These are phyloP conservation scores for Pelmatolapia mariae DNA, from an alignment of 2,113 vertebrate genomes.

Conservation along the genomic window DNA sequence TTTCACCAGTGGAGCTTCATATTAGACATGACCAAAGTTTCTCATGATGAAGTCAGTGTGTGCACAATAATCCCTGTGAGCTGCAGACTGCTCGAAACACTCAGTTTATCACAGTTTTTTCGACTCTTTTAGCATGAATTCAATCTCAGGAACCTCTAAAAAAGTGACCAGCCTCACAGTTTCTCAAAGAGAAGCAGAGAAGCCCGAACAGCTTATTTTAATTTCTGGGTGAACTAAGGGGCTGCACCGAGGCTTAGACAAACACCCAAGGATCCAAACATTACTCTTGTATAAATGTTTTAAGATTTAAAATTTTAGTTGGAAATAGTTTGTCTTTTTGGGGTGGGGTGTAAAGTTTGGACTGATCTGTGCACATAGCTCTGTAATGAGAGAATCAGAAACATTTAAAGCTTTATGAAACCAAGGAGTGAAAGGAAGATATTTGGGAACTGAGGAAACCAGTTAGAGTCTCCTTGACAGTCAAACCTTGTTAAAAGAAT, in stretches of 20 bases:
- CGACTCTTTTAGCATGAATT: accelerated
- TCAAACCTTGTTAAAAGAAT: background rate
- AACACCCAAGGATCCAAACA: background rate
- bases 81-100: background rate
- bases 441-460: background rate
- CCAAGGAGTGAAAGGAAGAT: background rate
- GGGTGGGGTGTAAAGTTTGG: background rate
- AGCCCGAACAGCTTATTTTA: background rate
- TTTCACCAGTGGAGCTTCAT: background rate
- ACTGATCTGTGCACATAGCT: background rate
- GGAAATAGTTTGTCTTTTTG: background rate
- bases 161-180: background rate
- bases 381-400: background rate
- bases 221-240: background rate
- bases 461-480: background rate
- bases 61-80: background rate
- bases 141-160: background rate
- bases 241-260: background rate
- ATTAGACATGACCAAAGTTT: background rate
- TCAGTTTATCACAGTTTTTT: background rate
- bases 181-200: background rate
- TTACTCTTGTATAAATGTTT: background rate
- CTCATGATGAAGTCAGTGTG: background rate
- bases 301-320: background rate
- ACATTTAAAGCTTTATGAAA: background rate